phyloP scores from a whole-genome alignment of 2,888 invertebrate genomes.

The Girardia tigrina region DNA sequence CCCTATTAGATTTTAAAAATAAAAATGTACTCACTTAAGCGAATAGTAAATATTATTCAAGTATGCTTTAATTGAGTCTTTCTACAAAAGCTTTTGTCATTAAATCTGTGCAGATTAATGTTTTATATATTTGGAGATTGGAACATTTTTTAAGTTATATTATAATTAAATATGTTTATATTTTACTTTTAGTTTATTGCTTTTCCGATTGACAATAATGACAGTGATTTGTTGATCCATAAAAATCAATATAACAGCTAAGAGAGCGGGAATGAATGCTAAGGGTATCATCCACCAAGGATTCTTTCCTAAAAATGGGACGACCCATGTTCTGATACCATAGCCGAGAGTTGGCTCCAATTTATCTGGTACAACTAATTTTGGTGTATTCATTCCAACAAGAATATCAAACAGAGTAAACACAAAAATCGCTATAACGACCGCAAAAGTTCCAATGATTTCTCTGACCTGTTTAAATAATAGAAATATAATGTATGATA shows the following conservation, averaged over 20 bases:
- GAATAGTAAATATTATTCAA: too few relatives aligned
- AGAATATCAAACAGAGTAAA: constrained; percentile 70
- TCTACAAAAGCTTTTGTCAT: too few relatives aligned
- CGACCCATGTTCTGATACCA: constrained; percentile 43
- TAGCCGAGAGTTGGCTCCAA: constrained; percentile 55
- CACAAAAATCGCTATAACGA: constrained; percentile 76
- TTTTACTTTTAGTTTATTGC: constrained; percentile 59
- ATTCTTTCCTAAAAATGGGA: constrained; percentile 40
- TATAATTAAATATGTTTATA: too few relatives aligned
- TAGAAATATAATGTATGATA: too few relatives aligned
- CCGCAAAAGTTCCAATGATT: constrained; percentile 79
- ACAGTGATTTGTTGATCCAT: constrained; percentile 90
- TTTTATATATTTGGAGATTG: too few relatives aligned
- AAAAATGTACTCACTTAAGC: too few relatives aligned
- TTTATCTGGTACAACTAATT: constrained; percentile 64
- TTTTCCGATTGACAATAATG: constrained; percentile 80
- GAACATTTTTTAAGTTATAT: too few relatives aligned
- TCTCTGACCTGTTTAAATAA: constrained; percentile 67
- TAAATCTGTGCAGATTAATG: too few relatives aligned
- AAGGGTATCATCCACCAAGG: neutral
- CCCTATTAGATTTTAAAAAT: too few relatives aligned
- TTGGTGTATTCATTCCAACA: constrained; percentile 73
- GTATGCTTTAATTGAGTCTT: too few relatives aligned
- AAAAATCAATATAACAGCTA: constrained; percentile 85
- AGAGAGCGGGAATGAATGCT: constrained; percentile 70